Evolutionary conservation across 2,113 vertebrate genomes (phyloP), one percentile per base, ranked within the genome.

Genomic region (Zosterops borbonicus): DNA sequence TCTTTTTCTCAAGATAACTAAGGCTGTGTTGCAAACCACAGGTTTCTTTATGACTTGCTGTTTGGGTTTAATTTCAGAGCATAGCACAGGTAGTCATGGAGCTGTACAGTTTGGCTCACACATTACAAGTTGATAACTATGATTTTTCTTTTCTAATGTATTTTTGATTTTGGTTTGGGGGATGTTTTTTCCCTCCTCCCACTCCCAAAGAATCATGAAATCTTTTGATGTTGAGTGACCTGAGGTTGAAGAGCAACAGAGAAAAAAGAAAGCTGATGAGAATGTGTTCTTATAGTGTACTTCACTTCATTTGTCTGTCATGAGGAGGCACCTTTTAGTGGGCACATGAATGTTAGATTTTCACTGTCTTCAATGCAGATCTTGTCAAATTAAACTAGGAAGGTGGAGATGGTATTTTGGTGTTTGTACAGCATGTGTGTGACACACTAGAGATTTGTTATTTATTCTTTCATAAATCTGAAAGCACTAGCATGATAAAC

Each of bases 171-270:
- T 88, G 23, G 6, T 65, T 81, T 68, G 7, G 12, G 11, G 4
- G 2, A 0, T n/a, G 5, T 0, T n/a, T 73, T 39, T 60, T 35
- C 24, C 33, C 18, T 83, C 25, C 16, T 83, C 16, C 2, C 8
- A 12, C 12, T 74, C 20, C 25, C 5, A 37, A 46, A 33, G 28
- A 67, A 7, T 74, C 13, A 31, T 25, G 23, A 23, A 41, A 44
- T 67, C 23, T 78, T 77, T 63, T 63, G 19, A 15, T 87, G 12
- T 60, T 76, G 22, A 24, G 24, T 69, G 29, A 69, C 19, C 12
- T 29, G 35, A 68, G 8, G 7, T 7, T 79, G 55, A 88, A 88
- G 28, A 79, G 7, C n/a, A 78, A 37, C 41, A 93, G 53, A 58
- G 13, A 35, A 59, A 46, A 21, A 89, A 78, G 7, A 68, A 84